These are phyloP conservation scores for Drosophila arizonae DNA, from an alignment of 1,140 invertebrate species.

Conservation along the genomic window DNA sequence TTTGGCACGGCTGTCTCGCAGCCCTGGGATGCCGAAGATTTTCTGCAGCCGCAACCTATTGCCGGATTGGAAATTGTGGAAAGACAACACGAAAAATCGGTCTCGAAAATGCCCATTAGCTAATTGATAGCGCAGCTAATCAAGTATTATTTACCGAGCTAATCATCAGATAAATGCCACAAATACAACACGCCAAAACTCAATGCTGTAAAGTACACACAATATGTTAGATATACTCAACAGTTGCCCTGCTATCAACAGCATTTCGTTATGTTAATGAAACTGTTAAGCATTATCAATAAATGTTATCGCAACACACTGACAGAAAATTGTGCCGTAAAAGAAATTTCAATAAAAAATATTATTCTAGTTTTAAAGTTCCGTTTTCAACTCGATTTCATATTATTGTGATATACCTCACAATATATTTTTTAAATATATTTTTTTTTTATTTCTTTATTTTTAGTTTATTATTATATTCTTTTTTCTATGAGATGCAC, in stretches of 20 bases:
- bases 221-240: constrained; percentile 19
- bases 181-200: background rate
- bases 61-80: constrained; percentile 17
- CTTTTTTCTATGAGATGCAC: no score
- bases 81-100: background rate
- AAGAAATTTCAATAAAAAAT: no score
- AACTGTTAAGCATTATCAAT: no score
- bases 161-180: background rate
- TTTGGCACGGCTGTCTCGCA: constrained; percentile 92
- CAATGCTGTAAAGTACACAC: background rate
- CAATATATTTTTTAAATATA: no score
- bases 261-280: constrained; percentile 2
- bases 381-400: no score
- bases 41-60: constrained; percentile 84
- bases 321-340: no score
- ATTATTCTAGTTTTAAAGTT: no score
- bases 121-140: constrained; percentile 53
- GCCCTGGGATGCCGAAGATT: constrained; percentile 91
- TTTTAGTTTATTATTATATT: no score
- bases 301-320: no score
- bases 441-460: no score
- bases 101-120: constrained; percentile 11
- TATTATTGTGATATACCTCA: no score
- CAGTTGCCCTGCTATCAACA: constrained; percentile 1
- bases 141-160: constrained; percentile 60